Conservation (phyloP, 2,888 invertebrate species). For the Papilio demoleus region DNA sequence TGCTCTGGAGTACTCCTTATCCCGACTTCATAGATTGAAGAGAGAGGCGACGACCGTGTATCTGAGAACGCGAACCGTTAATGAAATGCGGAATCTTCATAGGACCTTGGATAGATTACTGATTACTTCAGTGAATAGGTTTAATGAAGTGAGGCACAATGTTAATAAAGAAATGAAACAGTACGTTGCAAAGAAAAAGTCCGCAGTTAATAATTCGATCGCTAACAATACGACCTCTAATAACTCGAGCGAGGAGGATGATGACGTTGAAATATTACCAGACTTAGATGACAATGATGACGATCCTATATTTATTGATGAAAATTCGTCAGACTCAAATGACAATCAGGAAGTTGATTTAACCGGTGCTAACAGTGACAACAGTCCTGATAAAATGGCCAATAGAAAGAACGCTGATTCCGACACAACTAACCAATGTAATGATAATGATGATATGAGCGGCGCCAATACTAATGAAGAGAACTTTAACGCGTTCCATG, state of each 20-base stretch:
- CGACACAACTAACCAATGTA: slow-evolving; percentile 36
- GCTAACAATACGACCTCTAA: slow-evolving; percentile 47
- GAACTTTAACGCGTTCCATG: slow-evolving; percentile 12
- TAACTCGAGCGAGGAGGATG: slow-evolving; percentile 67
- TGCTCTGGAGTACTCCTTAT: slow-evolving; percentile 82
- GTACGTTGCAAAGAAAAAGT: slow-evolving; percentile 70
- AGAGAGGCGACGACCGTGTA: slow-evolving; percentile 73
- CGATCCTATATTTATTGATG: slow-evolving; percentile 80
- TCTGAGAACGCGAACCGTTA: slow-evolving; percentile 72
- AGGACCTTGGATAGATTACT: slow-evolving; percentile 81
- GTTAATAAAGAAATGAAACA: slow-evolving; percentile 81
- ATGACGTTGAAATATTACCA: slow-evolving; percentile 73
- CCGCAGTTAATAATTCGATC: slow-evolving; percentile 46
- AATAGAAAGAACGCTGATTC: slow-evolving; percentile 43
- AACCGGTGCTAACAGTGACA: slow-evolving; percentile 75
- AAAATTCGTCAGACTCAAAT: slow-evolving; percentile 76
- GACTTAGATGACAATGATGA: slow-evolving; percentile 68
- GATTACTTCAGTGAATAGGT: slow-evolving; percentile 79
- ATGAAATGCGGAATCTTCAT: slow-evolving; percentile 81
- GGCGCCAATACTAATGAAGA: slow-evolving; percentile 2
- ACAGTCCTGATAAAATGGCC: slow-evolving; percentile 66
- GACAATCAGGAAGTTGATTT: slow-evolving; percentile 70
- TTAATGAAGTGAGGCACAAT: slow-evolving; percentile 82
- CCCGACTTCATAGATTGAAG: slow-evolving; percentile 79
- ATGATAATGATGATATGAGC: slow-evolving; percentile 25